These are phyloP conservation scores for Electrophaes corylata DNA, from an alignment of 2,888 invertebrate genomes.

Conservation along the genomic window DNA sequence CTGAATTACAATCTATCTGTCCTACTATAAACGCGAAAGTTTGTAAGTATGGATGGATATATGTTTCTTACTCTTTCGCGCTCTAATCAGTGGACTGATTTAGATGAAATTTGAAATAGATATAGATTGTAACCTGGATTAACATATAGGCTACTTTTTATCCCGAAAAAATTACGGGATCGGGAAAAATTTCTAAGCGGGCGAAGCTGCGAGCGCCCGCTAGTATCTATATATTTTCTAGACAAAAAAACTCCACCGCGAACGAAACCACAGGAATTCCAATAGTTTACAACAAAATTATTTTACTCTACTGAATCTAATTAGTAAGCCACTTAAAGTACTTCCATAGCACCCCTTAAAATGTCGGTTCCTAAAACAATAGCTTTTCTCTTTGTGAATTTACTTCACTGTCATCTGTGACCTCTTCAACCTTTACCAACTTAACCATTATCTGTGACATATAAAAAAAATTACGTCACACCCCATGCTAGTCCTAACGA, in stretches of 20 bases:
- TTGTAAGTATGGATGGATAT: too few relatives aligned
- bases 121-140: too few relatives aligned
- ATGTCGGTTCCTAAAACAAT: constrained; percentile 23
- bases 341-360: constrained; percentile 16
- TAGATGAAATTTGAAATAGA: too few relatives aligned
- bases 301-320: constrained; percentile 17
- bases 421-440: constrained; percentile 1
- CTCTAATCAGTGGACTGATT: too few relatives aligned
- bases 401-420: constrained; percentile 14
- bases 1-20: background rate
- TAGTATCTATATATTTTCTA: too few relatives aligned
- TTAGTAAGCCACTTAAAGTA: constrained; percentile 11
- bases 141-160: too few relatives aligned
- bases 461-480: constrained; percentile 25
- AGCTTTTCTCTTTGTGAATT: constrained; percentile 11
- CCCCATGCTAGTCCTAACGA: constrained; percentile 14
- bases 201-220: too few relatives aligned
- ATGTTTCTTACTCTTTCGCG: too few relatives aligned
- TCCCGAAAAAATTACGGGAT: too few relatives aligned
- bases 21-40: too few relatives aligned
- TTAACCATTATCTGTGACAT: constrained; percentile 8
- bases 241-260: background rate
- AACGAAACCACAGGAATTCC: background rate
- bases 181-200: too few relatives aligned
- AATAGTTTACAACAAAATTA: constrained; percentile 10